Base-by-base conservation (phyloP, 2,888 invertebrate species). In the Gari tellinella region DNA sequence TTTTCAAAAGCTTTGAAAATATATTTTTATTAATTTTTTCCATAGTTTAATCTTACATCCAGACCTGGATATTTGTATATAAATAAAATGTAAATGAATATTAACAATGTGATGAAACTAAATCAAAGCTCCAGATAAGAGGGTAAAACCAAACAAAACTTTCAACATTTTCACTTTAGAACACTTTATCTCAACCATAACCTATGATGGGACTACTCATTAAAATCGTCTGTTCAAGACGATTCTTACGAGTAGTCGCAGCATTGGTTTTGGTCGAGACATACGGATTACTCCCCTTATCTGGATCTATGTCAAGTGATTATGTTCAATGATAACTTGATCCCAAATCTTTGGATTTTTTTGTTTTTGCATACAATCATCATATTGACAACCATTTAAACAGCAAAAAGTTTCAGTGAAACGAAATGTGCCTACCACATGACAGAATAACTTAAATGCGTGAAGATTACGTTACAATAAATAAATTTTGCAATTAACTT, bases 81-180 rank as follows among this genome's bases (percentile, higher is more conserved):
- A 79, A 79, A 79, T 79, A 78, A 72, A 79, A 73, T 73, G 70
- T 63, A 43, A 62, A 73, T 72, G 69, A 48, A 55, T 72, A 74
- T 74, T 74, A 65, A 74, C 74, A 74, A 68, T 70, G 73, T 48
- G 52, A 38, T 65, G 49, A 56, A 61, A 38, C 12, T n/a, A 52
- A 14, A 61, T 41, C 56, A 49, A 21, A 53, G 17, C 14, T 14
- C 26, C 25, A 51, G 25, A 51, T 2, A 51, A 21, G 10, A n/a
- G 23, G n/a, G n/a, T n/a, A n/a, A n/a, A n/a, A n/a, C n/a, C n/a
- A n/a, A n/a, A n/a, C n/a, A n/a, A n/a, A n/a, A 23, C 41, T 41
- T 51, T 8, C 43, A 0, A 41, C n/a, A n/a, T n/a, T n/a, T n/a
- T n/a, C n/a, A n/a, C n/a, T n/a, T n/a, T n/a, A n/a, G n/a, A n/a